A percentile compares a stretch with the other conserved stretches of the same genome.
Conservation (phyloP, 1,140 invertebrate species). For the Maconellicoccus hirsutus region DNA sequence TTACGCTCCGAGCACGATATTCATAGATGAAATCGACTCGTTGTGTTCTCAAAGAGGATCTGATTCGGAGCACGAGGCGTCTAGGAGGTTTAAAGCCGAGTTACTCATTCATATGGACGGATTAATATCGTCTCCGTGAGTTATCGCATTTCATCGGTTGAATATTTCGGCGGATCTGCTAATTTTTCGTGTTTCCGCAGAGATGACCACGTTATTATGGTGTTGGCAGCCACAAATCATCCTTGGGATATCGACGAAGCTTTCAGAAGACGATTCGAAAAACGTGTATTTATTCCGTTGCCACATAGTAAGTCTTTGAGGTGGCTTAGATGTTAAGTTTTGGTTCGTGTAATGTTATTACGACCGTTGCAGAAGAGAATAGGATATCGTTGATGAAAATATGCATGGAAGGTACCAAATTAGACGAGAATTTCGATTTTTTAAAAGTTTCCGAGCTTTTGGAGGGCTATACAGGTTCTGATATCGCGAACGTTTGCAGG, state of each 20-base stretch:
- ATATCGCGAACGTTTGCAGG: constrained; percentile 53
- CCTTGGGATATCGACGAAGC: constrained; percentile 66
- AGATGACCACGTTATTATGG: constrained; percentile 40
- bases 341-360: neutral
- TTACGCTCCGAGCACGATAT: constrained; percentile 59
- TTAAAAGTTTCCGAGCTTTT: constrained; percentile 42
- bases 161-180: too few species aligned
- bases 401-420: constrained; percentile 45
- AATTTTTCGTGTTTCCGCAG: neutral
- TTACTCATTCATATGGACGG: constrained; percentile 64
- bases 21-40: constrained; percentile 63
- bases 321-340: neutral
- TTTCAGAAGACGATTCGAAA: constrained; percentile 52
- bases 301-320: constrained; percentile 40
- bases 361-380: constrained; percentile 40
- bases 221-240: constrained; percentile 60
- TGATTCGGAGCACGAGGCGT: constrained; percentile 57
- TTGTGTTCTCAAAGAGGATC: constrained; percentile 50
- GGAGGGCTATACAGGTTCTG: constrained; percentile 53
- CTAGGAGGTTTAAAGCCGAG: constrained; percentile 56
- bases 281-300: constrained; percentile 59
- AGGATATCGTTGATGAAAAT: constrained; percentile 47
- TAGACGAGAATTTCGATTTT: constrained; percentile 43
- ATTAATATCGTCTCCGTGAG: constrained; percentile 31
- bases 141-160: neutral